phyloP scores from a whole-genome alignment of 2,797 vertebrate species.

The Hozukius guyotensis region DNA sequence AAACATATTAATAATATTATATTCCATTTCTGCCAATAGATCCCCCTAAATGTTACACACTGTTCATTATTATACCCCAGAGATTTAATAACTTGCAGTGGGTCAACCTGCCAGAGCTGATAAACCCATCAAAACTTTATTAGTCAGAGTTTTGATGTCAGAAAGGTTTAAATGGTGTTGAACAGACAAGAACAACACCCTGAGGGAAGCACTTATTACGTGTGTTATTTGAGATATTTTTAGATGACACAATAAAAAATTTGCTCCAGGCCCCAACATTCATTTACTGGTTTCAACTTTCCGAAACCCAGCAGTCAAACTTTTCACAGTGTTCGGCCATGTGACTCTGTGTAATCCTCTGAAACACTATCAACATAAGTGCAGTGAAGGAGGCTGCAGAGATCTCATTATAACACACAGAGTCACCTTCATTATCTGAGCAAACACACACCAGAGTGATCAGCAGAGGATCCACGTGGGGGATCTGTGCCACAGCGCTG shows the following conservation, averaged over 20 bases:
- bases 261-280: background rate
- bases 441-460: conserved; percentile 18
- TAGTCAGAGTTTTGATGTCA: conserved; percentile 1
- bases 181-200: background rate
- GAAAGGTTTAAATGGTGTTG: background rate
- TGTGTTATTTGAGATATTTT: background rate
- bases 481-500: conserved; percentile 71
- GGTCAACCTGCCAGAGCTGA: background rate
- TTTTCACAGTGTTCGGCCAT: background rate
- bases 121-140: background rate
- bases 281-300: background rate
- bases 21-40: too few relatives aligned
- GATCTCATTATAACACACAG: conserved; percentile 34
- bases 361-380: conserved; percentile 2
- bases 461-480: conserved; percentile 51
- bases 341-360: background rate
- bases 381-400: conserved; percentile 3
- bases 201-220: fast-evolving
- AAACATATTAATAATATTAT: too few relatives aligned
- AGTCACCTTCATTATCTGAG: conserved; percentile 42
- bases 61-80: background rate
- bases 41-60: too few relatives aligned
- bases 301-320: background rate
- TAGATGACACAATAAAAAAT: background rate
- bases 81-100: background rate